A percentile compares a stretch with the other conserved stretches of the same genome.
These are phyloP conservation scores for Brevimyrus niger DNA, from an alignment of 2,113 vertebrate genomes.

Conservation along the genomic window DNA sequence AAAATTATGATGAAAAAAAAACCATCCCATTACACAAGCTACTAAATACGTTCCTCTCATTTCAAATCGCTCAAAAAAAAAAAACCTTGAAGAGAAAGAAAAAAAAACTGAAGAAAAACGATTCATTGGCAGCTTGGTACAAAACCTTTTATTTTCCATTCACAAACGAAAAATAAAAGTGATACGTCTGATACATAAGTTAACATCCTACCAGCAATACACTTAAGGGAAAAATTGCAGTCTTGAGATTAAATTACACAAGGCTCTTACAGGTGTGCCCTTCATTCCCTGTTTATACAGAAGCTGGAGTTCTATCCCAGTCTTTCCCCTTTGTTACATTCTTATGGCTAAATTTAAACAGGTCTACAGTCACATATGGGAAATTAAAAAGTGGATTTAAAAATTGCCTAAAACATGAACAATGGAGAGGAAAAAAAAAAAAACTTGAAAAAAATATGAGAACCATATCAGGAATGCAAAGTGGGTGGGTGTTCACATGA, in stretches of 20 bases:
- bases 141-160: conserved; percentile 57
- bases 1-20: background rate
- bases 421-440: conserved; percentile 29
- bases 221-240: conserved; percentile 46
- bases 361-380: conserved; percentile 29
- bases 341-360: conserved; percentile 10
- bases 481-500: background rate
- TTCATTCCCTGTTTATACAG: conserved; percentile 16
- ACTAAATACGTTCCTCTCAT: background rate
- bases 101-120: background rate
- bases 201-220: conserved; percentile 56
- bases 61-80: background rate
- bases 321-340: conserved; percentile 29
- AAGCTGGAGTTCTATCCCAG: conserved; percentile 32
- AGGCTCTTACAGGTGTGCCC: conserved; percentile 39
- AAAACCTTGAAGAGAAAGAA: background rate
- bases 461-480: background rate
- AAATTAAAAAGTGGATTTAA: conserved; percentile 50
- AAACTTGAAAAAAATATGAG: conserved; percentile 7
- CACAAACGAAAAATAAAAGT: conserved; percentile 50
- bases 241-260: conserved; percentile 46
- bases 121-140: conserved; percentile 39
- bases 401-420: conserved; percentile 46
- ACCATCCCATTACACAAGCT: background rate
- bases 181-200: conserved; percentile 41